Conservation (phyloP, 2,113 vertebrate species). For the Sula dactylatra region DNA sequence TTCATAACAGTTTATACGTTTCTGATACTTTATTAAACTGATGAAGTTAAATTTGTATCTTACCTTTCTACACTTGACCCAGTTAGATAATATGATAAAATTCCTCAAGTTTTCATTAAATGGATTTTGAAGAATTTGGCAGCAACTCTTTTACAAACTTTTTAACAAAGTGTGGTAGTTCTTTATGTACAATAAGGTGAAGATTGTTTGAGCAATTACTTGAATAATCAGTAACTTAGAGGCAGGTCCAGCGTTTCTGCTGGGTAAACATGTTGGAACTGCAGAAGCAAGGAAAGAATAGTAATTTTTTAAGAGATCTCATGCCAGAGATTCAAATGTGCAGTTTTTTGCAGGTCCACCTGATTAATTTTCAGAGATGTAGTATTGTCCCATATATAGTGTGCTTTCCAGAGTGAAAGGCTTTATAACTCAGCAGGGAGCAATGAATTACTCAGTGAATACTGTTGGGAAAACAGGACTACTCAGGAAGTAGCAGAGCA, state of each 20-base stretch:
- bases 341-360: not conserved
- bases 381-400: not conserved
- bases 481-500: rapidly evolving
- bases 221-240: not conserved
- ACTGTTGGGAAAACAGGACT: not conserved
- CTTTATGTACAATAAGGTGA: not conserved
- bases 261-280: not conserved
- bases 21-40: not conserved
- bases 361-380: not conserved
- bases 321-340: not conserved
- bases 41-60: not conserved
- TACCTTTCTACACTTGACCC: not conserved
- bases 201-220: not conserved
- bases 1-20: not conserved
- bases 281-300: not conserved
- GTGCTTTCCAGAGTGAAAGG: not conserved
- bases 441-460: not conserved
- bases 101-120: not conserved
- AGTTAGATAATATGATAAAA: not conserved
- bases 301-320: not conserved
- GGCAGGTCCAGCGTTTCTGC: not conserved
- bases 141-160: not conserved
- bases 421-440: not conserved
- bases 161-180: not conserved
- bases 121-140: not conserved